Base-by-base conservation (phyloP, 2,888 invertebrate species). In the Laothoe populi region DNA sequence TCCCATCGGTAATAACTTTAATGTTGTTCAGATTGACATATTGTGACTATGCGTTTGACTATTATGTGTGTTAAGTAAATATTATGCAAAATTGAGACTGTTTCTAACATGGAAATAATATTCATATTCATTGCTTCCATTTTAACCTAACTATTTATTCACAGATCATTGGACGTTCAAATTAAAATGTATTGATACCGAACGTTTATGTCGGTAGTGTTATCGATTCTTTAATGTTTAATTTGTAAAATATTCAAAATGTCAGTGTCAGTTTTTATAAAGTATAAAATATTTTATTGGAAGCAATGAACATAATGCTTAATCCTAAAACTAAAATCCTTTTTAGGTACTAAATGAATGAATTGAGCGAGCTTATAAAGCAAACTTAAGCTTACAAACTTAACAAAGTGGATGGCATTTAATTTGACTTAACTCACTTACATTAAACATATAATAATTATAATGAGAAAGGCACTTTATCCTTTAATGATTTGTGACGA, bases 321-420 rank as follows among this genome's bases (percentile, higher is more conserved):
- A 76, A 70, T 77, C 81, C 82, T 88, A 82, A 79, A 79, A 79
- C 88, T 90, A 87, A 82, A 79, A 81, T 84, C 60, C 57, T 60
- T 26, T 60, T 57, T 60, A 60, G 57, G 60, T 78, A 84, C 87
- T 88, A 89, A 83, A 81, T 86, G 86, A 88, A 89, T 88, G 88
- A 87, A 89, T 92, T 92, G 92, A 92, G 92, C 92, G 88, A 90
- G 85, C 90, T 90, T 91, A 90, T 81, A 85, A 81, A 87, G 87
- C 87, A 80, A 89, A 86, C 89, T 91, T 89, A 90, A 76, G 79
- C 83, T 85, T 83, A 87, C 83, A 91, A 92, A 91, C 92, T 92
- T 91, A 92, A 92, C 92, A 91, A 92, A 91, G 88, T 92, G 92
- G 92, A 92, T 92, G 92, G 92, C 92, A 92, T 92, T 90, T 89